Conservation (phyloP, 2,888 invertebrate genomes). For the Cerceris ruficornis region DNA sequence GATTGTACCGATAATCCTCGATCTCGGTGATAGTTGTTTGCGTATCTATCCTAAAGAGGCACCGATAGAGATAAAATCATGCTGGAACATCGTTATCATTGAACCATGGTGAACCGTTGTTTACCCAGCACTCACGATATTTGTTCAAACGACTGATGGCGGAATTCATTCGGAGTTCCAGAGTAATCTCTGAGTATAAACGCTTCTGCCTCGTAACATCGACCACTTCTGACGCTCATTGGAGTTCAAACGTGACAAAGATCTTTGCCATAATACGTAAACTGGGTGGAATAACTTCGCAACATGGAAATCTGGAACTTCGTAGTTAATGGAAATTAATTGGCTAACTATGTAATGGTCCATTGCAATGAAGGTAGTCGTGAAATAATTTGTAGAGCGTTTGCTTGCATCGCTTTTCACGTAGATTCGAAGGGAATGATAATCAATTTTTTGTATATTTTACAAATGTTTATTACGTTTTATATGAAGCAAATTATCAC, state of each 20-base stretch:
- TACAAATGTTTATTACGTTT: no score
- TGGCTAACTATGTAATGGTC: no score
- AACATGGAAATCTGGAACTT: no score
- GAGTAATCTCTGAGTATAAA: neutral
- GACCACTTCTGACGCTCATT: neutral
- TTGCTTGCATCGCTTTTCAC: no score
- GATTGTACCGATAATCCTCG: conserved; percentile 41
- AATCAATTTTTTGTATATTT: no score
- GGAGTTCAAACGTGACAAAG: neutral
- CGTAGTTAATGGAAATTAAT: no score
- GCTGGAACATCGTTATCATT: conserved; percentile 8
- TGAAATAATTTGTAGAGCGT: no score
- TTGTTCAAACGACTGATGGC: neutral
- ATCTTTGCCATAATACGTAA: neutral
- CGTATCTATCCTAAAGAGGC: conserved; percentile 15
- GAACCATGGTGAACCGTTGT: conserved; percentile 6
- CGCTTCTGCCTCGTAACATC: neutral
- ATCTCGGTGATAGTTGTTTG: conserved; percentile 33
- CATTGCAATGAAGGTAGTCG: no score
- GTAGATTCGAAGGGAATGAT: no score
- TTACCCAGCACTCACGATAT: neutral
- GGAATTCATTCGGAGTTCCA: neutral
- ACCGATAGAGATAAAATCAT: conserved; percentile 23
- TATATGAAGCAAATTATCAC: no score
- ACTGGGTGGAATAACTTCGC: no score